Evolutionary conservation across 92 coral and sea anemone genomes (phyloP), one percentile per base, ranked within the genome.

Genomic region (Diadumene lineata): DNA sequence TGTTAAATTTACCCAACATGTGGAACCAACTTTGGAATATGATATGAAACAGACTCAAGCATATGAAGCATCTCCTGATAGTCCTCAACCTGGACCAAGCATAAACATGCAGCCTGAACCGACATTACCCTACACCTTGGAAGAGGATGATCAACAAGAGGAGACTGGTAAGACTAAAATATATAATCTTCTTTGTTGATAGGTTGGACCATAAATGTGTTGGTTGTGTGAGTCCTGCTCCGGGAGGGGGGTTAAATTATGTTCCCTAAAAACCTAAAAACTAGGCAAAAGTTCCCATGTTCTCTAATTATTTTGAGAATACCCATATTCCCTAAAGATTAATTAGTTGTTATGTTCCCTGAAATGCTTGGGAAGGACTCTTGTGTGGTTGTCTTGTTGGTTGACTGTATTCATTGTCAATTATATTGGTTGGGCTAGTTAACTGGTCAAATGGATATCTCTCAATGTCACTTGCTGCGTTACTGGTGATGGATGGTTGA

Each of bases 41-140:
- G 17, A 22, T 60, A 60, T 60, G 68, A 62, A 28, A 43, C 88
- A 85, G 56, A 89, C 94, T 2, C 91, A 86, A 70, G 83, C 86
- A 1, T 89, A 86, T 75, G 76, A 38, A 6, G 13, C 61, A 24
- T 61, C 69, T 13, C 72, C 64, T 23, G 2, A 17, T 10, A 58
- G 11, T 22, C 64, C 7, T 58, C 64, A 74, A 48, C 83, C 75
- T n/a, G 82, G 70, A 27, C 1, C 29, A 58, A 58, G 7, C 22
- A 25, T 1, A 58, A 17, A 58, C 30, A 10, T 26, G 26, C 64
- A 30, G 26, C 10, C 26, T 10, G 64, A 10, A 22, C 64, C 64
- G 26, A 58, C 64, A 6, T 22, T 58, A 4, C 64, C 31, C 1
- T 17, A 18, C 7, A 46, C 50, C 23, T 65, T 18, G 34, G 27